Base-by-base conservation (phyloP, 2,797 vertebrate species). In the Enteromius trimaculatus region DNA sequence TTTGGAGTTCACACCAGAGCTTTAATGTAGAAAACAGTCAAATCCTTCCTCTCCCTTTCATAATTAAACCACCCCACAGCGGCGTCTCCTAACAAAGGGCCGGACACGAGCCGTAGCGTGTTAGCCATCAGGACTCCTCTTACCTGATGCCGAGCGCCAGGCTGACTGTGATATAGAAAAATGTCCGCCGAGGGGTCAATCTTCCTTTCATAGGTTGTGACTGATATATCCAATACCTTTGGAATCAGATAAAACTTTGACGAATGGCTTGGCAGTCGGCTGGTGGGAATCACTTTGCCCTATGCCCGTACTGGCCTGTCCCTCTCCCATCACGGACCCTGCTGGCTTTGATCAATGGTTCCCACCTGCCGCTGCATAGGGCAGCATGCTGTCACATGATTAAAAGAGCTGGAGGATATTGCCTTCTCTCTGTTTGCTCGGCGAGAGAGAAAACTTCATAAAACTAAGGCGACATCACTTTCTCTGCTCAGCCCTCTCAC, bases 161-260 rank as follows among this genome's bases (percentile, higher is more conserved):
- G 91, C 92, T 89, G 89, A 90, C 89, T 93, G 91, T 93, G 92
- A 95, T 95, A 95, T 92, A 64, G 26, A 94, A 95, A 95, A 95
- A 94, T 95, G 92, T 91, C 92, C 90, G 88, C 92, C 90, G 90
- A 95, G 92, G 92, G 95, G 95, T 95, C 94, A 95, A 94, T 95
- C 94, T 94, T 94, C 94, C 90, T 92, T 95, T 96, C 95, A 95
- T 96, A 95, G 94, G 89, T 88, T 58, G 93, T 96, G 96, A 97
- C 96, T 96, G 96, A 98, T 97, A 96, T 96, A 97, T 95, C 94
- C 95, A 95, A 96, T 96, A 97, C 94, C 95, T 96, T 93, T 93
- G 93, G 94, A 97, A 98, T 98, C 97, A 97, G 96, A 98, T 98
- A 97, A 97, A 97, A 96, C 95, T 94, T 97, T 98, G 97, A 98